Evolutionary conservation across 2,797 vertebrate genomes (phyloP).

Genomic region (Threskiornis aethiopicus): DNA sequence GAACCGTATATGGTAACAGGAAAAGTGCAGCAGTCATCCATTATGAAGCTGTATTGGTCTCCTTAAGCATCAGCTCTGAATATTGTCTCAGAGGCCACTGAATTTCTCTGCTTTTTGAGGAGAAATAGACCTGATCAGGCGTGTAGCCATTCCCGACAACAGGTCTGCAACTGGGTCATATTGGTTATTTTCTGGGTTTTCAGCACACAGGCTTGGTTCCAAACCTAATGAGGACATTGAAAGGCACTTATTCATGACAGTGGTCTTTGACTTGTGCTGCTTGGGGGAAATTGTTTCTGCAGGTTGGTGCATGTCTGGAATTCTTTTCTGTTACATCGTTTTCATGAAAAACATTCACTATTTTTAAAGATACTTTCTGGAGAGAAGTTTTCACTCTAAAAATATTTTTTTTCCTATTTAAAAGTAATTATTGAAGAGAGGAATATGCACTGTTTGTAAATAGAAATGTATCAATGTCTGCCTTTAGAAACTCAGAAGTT

Average conservation of each 20-base stretch:
- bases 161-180: not conserved
- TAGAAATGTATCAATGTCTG: not conserved
- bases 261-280: not conserved
- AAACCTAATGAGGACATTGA: not conserved
- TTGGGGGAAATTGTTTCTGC: not conserved
- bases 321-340: not conserved
- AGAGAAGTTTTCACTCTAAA: not conserved
- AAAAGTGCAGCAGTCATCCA: not conserved
- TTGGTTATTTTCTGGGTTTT: not conserved
- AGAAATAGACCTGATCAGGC: not conserved
- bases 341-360: not conserved
- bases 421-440: not conserved
- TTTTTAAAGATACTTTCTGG: not conserved
- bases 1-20: rapidly evolving
- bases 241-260: not conserved
- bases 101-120: not conserved
- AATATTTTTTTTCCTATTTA: not conserved
- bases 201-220: not conserved
- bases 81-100: not conserved
- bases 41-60: not conserved
- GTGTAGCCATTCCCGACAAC: not conserved
- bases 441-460: not conserved
- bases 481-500: not conserved
- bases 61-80: not conserved
- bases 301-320: not conserved